phyloP scores from a whole-genome alignment of 2,797 vertebrate genomes.

The Neostethus bicornis region DNA sequence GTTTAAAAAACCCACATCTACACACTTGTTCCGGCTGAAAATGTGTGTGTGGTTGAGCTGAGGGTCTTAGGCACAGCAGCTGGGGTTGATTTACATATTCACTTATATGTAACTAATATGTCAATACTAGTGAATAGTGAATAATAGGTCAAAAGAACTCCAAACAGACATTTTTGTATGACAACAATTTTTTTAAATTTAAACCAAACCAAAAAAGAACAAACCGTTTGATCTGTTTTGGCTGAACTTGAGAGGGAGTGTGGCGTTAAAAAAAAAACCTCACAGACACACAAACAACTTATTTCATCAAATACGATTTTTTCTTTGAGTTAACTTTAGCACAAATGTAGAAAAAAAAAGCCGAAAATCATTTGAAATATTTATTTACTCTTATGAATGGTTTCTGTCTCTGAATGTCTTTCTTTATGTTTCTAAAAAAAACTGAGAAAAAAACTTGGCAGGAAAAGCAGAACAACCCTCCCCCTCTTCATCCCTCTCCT shows the following conservation, averaged over 20 bases:
- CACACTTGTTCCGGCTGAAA: neutral
- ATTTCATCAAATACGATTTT: no score
- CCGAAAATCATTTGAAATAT: neutral
- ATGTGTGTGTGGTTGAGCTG: neutral
- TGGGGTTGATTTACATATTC: conserved; percentile 14
- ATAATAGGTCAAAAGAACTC: no score
- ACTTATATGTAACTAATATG: conserved; percentile 2
- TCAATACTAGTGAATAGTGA: no score
- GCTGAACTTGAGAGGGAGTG: no score
- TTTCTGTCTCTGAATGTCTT: conserved; percentile 1
- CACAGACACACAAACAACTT: no score
- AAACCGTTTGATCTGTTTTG: no score
- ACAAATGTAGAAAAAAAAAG: neutral
- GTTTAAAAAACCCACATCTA: neutral
- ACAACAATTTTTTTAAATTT: no score
- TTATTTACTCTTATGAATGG: conserved; percentile 3
- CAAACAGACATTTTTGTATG: no score
- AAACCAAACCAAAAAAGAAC: no score
- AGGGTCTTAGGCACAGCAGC: conserved; percentile 1
- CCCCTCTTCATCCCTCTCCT: no score
- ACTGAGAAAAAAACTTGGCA: conserved; percentile 57
- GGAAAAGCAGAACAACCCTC: conserved; percentile 29
- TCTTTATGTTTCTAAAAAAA: conserved; percentile 38
- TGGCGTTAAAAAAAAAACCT: no score
- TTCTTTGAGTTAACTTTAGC: no score